Conservation (phyloP, 2,888 invertebrate species). For the Eueremaeus valkanovi region DNA sequence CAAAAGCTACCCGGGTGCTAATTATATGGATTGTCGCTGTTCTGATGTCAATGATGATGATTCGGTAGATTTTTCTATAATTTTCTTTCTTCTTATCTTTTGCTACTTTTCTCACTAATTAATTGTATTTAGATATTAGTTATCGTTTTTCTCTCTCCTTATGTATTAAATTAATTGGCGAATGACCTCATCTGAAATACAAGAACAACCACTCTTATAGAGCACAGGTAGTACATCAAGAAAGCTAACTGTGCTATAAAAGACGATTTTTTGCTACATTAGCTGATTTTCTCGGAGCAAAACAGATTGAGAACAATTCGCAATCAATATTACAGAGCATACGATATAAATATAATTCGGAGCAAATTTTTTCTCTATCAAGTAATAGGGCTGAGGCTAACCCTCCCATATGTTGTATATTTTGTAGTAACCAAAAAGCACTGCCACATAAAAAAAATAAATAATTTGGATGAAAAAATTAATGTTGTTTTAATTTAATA, state of each 20-base stretch:
- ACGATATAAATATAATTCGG: background rate
- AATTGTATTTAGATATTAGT: background rate
- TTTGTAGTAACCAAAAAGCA: background rate
- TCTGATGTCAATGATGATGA: background rate
- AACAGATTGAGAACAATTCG: background rate
- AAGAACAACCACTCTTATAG: too few relatives aligned
- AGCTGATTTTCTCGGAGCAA: background rate
- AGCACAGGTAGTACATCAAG: too few relatives aligned
- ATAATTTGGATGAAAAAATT: background rate
- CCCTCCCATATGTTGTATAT: background rate
- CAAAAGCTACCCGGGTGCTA: too few relatives aligned
- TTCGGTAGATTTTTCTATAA: background rate
- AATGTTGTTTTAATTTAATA: background rate
- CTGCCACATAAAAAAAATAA: background rate
- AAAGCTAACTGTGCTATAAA: too few relatives aligned
- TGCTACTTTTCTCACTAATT: too few relatives aligned
- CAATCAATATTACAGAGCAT: background rate
- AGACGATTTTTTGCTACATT: background rate
- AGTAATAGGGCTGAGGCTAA: background rate
- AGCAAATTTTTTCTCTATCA: background rate
- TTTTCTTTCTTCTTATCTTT: too few relatives aligned
- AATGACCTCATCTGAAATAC: background rate
- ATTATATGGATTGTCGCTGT: background rate
- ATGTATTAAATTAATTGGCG: background rate
- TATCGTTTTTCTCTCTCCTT: too few relatives aligned